Evolutionary conservation across 2,113 vertebrate genomes (phyloP).

Genomic region (Anguilla japonica): DNA sequence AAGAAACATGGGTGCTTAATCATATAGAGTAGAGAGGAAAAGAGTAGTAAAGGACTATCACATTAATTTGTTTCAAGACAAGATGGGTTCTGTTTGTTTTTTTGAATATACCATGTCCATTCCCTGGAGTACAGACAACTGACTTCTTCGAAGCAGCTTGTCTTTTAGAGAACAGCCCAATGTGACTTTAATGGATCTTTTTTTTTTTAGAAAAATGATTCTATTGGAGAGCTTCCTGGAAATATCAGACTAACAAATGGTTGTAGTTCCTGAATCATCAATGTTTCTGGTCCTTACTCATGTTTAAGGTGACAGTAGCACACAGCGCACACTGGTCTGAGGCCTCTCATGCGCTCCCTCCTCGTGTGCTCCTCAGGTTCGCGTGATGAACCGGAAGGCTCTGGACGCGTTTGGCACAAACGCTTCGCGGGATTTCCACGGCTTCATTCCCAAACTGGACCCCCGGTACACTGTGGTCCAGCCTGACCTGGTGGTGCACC

Average conservation of each 20-base stretch:
- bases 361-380: constrained; percentile 73
- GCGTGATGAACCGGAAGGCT: constrained; percentile 86
- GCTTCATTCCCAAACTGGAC: constrained; percentile 84
- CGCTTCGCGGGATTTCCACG: constrained; percentile 85
- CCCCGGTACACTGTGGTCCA: constrained; percentile 73
- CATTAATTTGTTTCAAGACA: neutral
- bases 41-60: neutral
- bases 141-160: neutral
- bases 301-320: too few relatives aligned
- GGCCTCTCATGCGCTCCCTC: constrained; percentile 15
- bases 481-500: constrained; percentile 70
- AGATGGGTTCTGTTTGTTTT: neutral
- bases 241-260: neutral
- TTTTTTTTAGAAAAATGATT: neutral
- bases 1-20: neutral
- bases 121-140: neutral
- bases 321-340: neutral
- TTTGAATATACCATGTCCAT: neutral
- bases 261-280: neutral
- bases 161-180: neutral
- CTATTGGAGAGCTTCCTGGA: neutral
- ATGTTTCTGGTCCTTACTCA: too few relatives aligned
- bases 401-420: constrained; percentile 92
- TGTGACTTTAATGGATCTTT: neutral
- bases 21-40: neutral